Base-by-base conservation (phyloP, 1,140 invertebrate species). In the Limonius californicus region DNA sequence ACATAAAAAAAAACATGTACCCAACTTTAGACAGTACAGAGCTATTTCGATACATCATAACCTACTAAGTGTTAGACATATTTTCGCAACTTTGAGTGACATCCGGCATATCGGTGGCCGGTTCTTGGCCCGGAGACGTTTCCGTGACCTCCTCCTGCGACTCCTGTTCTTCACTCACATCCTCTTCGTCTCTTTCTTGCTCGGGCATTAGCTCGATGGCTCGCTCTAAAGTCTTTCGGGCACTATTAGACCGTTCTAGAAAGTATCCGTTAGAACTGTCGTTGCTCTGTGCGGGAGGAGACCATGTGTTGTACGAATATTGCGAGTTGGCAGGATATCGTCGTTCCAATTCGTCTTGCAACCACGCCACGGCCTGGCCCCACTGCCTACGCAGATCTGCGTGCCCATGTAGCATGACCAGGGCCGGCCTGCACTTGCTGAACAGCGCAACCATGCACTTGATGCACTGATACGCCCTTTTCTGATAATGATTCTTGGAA, bases 221-320 rank as follows among this genome's bases (percentile, higher is more conserved):
- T 73, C 88, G 86, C 65, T 94, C 89, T 35, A 97, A 81, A 0
- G 91, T 96, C 72, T 94, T 90, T 57, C 91, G 86, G 0, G 95
- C 96, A 67, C 93, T 96, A 69, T 93, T 93, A 57, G 94, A 97
- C 57, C 95, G 83, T 75, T 98, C 95, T 42, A 98, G 78, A 79
- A 94, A 95, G 74, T 97, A 98, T 54, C 95, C 94, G 77, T 94
- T 97, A 7, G 93, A 91, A 14, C 91, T 93, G 75, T 98, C 95
- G 78, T 98, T 98, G 9, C 93, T 97, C 69, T 91, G 90, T 0
- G 92, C 89, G 2, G 90, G 89, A 2, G 94, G 93, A 9, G 95
- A 94, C 63, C 94, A 96, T 90, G 95, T 97, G 72, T 88, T 92
- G 75, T 95, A 96, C 30, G 89, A 87, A 73, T 94, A 94, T 78